Evolutionary conservation across 2,113 vertebrate species (phyloP).

Genomic region (Bubo blakistoni): DNA sequence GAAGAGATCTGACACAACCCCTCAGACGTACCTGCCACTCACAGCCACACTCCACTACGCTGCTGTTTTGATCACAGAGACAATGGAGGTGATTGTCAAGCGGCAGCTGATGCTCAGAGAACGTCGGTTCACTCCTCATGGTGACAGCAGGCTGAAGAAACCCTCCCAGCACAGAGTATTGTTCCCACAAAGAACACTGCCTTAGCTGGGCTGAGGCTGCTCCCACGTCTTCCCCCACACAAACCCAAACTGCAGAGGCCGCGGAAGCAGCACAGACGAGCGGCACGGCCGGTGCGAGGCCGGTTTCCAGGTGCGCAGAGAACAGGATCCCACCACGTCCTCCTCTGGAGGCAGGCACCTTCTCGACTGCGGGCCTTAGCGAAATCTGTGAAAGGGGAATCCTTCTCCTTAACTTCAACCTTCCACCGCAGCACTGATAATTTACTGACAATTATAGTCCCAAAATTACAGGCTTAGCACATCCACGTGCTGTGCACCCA

Average conservation of each 20-base stretch:
- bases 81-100: neutral
- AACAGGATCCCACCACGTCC: neutral
- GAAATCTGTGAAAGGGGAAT: neutral
- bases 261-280: neutral
- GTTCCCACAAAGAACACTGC: neutral
- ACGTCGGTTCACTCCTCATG: fast-evolving
- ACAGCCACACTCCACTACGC: neutral
- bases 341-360: neutral
- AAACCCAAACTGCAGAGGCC: neutral
- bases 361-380: neutral
- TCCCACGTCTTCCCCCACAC: neutral
- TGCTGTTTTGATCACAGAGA: constrained; percentile 35
- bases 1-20: constrained; percentile 2
- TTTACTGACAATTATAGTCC: neutral
- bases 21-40: constrained; percentile 3
- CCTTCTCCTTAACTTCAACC: neutral
- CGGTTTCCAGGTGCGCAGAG: neutral
- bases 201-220: neutral
- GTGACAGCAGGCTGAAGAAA: neutral
- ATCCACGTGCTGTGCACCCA: neutral
- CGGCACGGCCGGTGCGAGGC: fast-evolving
- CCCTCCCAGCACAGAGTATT: neutral
- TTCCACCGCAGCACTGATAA: neutral
- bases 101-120: neutral
- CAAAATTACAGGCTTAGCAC: neutral